phyloP scores from a whole-genome alignment of 2,113 vertebrate genomes.

The Ellobius talpinus region DNA sequence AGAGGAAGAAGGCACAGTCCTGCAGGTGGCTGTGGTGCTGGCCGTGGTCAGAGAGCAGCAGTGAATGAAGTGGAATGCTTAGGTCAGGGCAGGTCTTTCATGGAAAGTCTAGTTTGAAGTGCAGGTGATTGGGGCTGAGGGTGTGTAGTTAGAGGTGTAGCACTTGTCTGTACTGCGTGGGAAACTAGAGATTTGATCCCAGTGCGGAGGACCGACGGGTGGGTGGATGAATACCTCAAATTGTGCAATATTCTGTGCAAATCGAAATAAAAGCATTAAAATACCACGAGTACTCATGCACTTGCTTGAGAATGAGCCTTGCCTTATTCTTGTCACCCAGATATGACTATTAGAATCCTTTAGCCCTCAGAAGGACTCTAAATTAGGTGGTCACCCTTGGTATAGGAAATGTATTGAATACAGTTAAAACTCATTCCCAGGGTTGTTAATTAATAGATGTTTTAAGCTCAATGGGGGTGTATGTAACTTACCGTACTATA shows the following conservation, averaged over 20 bases:
- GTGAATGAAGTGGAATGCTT: background rate
- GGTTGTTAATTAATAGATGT: background rate
- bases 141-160: background rate
- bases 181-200: background rate
- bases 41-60: background rate
- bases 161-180: background rate
- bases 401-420: background rate
- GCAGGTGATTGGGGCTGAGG: background rate
- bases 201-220: background rate
- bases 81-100: background rate
- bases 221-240: background rate
- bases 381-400: background rate
- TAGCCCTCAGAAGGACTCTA: background rate
- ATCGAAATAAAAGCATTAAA: background rate
- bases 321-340: background rate
- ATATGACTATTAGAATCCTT: background rate
- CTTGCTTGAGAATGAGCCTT: background rate
- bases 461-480: background rate
- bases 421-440: background rate
- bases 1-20: fast-evolving
- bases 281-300: background rate
- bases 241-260: background rate
- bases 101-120: background rate
- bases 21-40: too few relatives aligned
- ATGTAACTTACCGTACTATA: background rate